These are phyloP conservation scores for Psilopogon haemacephalus DNA, from an alignment of 2,113 vertebrate species.

Conservation along the genomic window DNA sequence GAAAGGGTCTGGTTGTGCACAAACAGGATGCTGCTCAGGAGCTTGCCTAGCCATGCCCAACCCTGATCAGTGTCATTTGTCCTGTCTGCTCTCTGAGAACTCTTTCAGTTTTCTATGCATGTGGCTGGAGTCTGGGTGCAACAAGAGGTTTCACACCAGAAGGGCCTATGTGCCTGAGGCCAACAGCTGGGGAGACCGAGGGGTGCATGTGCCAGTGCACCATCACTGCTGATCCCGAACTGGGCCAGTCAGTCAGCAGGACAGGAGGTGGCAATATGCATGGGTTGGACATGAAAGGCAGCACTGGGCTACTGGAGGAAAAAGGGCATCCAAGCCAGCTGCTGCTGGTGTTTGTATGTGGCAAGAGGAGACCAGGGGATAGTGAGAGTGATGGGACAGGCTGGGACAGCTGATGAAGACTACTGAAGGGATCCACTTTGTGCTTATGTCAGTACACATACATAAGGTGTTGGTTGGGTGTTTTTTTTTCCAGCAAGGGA, in stretches of 20 bases:
- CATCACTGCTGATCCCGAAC: accelerated
- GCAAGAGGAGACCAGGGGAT: neutral
- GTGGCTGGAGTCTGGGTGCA: no score
- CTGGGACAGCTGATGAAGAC: no score
- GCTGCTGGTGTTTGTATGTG: neutral
- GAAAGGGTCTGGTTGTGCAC: neutral
- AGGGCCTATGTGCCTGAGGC: accelerated
- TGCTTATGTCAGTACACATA: accelerated
- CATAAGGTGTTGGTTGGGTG: no score
- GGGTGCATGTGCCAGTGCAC: accelerated
- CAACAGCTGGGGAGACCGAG: neutral
- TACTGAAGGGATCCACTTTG: neutral
- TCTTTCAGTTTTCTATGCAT: neutral
- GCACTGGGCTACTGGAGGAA: neutral
- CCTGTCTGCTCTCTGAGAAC: neutral
- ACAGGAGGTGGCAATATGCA: accelerated
- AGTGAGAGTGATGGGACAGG: neutral
- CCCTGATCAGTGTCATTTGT: neutral
- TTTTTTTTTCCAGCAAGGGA: neutral
- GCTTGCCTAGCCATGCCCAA: neutral
- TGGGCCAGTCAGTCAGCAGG: no score
- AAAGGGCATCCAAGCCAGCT: neutral
- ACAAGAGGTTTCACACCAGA: neutral
- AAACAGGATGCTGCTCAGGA: neutral
- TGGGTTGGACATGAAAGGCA: accelerated